phyloP scores from a whole-genome alignment of 2,113 vertebrate genomes.

The Plotosus lineatus region DNA sequence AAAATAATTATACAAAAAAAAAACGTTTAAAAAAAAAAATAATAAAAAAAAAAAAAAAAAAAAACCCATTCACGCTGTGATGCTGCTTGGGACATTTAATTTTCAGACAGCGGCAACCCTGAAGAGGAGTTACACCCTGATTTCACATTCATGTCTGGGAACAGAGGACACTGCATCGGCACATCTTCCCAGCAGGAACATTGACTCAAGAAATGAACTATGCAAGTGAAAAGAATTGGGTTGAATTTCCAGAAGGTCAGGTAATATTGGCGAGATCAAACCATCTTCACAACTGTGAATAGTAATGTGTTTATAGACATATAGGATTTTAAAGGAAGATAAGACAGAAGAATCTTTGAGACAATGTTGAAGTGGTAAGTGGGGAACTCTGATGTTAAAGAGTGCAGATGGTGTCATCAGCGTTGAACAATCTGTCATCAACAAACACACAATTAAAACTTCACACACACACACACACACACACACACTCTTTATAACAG shows the following conservation, averaged over 20 bases:
- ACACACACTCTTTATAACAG: conserved; percentile 51
- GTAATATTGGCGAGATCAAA: background rate
- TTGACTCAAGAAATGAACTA: background rate
- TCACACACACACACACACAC: conserved; percentile 1
- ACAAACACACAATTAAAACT: conserved; percentile 32
- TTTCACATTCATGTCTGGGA: too few relatives aligned
- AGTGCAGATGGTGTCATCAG: background rate
- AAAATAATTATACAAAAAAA: background rate
- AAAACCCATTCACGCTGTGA: background rate
- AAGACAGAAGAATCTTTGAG: background rate
- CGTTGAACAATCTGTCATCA: conserved; percentile 20
- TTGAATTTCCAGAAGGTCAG: background rate
- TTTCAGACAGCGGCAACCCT: background rate
- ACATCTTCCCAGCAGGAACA: background rate
- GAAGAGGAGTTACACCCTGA: background rate
- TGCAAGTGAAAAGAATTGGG: background rate
- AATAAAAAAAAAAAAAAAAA: background rate
- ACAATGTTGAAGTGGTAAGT: background rate
- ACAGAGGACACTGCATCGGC: background rate
- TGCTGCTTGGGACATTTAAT: background rate
- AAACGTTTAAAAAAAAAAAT: background rate
- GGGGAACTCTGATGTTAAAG: background rate
- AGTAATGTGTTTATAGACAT: too few relatives aligned
- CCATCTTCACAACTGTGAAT: background rate
- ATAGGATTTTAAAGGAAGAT: too few relatives aligned